These are phyloP conservation scores for Sceloporus undulatus DNA, from an alignment of 2,113 vertebrate species.

Conservation along the genomic window DNA sequence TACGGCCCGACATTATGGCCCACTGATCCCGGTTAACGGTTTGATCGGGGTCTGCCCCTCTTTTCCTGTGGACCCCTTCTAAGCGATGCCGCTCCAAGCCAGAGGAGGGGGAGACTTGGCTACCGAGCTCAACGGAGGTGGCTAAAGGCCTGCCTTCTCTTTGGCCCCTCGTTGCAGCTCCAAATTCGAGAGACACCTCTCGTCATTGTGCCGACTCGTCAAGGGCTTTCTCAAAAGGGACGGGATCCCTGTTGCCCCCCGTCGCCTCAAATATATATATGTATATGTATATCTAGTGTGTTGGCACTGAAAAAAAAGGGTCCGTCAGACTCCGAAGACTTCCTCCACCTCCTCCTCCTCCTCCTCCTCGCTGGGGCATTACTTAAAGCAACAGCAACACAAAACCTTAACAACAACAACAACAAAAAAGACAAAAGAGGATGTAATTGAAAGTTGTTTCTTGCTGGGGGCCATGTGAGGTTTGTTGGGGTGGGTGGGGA, in stretches of 20 bases:
- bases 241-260: neutral
- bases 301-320: neutral
- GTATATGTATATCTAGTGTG: neutral
- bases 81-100: neutral
- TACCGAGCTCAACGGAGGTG: neutral
- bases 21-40: neutral
- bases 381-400: neutral
- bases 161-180: too few species aligned
- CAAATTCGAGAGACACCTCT: neutral
- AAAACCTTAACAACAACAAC: neutral
- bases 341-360: neutral
- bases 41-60: neutral
- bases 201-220: neutral
- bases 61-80: neutral
- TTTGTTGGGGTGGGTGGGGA: neutral
- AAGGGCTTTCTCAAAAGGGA: constrained; percentile 17
- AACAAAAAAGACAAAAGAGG: neutral
- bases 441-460: constrained; percentile 7
- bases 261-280: too few species aligned
- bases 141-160: neutral
- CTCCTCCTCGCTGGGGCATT: neutral
- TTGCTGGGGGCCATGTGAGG: neutral
- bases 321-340: neutral
- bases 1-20: neutral
- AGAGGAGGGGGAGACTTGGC: neutral